Evolutionary conservation across 1,140 invertebrate species (phyloP), one percentile per base, ranked within the genome.

Genomic region (Micrasema longulum): DNA sequence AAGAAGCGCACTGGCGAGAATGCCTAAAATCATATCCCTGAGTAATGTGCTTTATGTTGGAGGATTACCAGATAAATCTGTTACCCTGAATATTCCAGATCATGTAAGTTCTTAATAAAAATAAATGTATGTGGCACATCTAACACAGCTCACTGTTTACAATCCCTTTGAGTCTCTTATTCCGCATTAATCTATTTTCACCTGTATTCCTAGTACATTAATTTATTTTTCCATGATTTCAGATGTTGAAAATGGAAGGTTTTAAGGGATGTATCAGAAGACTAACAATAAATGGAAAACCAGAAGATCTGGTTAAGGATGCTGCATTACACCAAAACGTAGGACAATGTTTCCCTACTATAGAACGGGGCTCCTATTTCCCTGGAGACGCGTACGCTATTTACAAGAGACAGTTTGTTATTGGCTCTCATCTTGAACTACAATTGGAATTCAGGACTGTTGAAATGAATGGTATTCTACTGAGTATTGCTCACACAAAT

Each of bases 311-410:
- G 77, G 89, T 92, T 20, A 88, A 90, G 2, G 89, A 90, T 0
- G 89, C 89, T 36, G 88, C 86, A 31, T 79, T 86, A 35, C 88
- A 91, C 48, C 89, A 89, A 63, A 89, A 91, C 72, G 92, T 97
- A 9, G 92, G 93, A 0, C 92, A 94, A 77, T 98, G 96, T 82
- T 97, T 96, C 78, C 90, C 92, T 0, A 89, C 88, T 43, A 91
- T 97, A 2, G 94, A 97, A 80, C 87, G 87, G 50, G 95, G 94
- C 48, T 93, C 93, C 0, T 96, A 93, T 80, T 97, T 98, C 78
- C 88, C 90, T 12, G 92, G 92, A 31, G 92, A 93, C 78, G 91
- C 92, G 3, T 95, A 90, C 81, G 93, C 92, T 18, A 86, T 93
- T 48, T 95, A 93, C 79, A 90, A 70, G 14, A 38, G 62, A 14